Evolutionary conservation across 2,113 vertebrate genomes (phyloP).

Genomic region (Laticauda laticaudata): DNA sequence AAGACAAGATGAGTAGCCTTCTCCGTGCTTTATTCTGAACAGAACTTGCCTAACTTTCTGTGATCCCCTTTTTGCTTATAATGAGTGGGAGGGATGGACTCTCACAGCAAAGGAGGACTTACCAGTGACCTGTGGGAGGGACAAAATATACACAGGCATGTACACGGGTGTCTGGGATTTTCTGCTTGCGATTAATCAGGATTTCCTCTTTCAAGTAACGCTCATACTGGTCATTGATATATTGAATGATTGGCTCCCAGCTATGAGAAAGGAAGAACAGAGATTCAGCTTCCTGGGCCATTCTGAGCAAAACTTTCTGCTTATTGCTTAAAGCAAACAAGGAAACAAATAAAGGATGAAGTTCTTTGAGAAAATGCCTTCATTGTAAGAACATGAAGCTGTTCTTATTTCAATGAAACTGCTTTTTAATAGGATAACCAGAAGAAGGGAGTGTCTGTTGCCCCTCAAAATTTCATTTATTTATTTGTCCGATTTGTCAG

Average conservation of each 20-base stretch:
- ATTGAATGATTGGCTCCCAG: slow-evolving; percentile 92
- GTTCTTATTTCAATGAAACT: background rate
- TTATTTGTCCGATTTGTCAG: no score
- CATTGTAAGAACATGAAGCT: background rate
- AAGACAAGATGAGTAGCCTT: background rate
- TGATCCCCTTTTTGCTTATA: background rate
- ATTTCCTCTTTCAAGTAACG: slow-evolving; percentile 89
- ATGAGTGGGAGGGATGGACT: background rate
- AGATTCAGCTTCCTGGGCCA: background rate
- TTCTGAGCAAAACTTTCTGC: background rate
- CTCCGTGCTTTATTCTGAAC: background rate
- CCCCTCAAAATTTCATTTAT: background rate
- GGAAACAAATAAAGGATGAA: background rate
- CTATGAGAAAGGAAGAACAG: slow-evolving; percentile 56
- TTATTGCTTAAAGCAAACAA: background rate
- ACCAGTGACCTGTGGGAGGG: slow-evolving; percentile 93
- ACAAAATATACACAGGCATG: slow-evolving; percentile 95
- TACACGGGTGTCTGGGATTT: slow-evolving; percentile 89
- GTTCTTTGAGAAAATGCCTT: background rate
- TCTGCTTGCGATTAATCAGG: slow-evolving; percentile 86
- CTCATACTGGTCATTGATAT: slow-evolving; percentile 92
- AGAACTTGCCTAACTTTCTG: background rate
- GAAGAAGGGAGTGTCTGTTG: background rate
- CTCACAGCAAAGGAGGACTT: slow-evolving; percentile 31
- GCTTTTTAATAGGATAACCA: background rate